Conservation (phyloP, 2,888 invertebrate species). For the Xylota sylvarum region DNA sequence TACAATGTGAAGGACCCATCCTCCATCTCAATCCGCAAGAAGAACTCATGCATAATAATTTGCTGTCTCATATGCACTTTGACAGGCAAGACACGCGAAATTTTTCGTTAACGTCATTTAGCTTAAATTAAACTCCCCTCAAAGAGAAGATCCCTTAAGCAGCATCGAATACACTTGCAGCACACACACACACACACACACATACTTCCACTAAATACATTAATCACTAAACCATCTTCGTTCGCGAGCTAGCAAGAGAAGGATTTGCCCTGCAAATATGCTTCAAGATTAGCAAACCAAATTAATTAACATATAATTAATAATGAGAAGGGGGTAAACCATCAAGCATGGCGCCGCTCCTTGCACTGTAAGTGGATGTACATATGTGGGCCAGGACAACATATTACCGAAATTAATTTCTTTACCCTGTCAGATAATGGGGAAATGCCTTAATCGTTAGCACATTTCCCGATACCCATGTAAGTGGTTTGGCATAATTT, state of each 20-base stretch:
- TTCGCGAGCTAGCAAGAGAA: slow-evolving; percentile 10
- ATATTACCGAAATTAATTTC: slow-evolving; percentile 67
- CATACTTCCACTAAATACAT: slow-evolving; percentile 47
- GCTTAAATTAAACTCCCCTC: slow-evolving; percentile 46
- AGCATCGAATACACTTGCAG: not conserved
- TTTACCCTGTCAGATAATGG: slow-evolving; percentile 69
- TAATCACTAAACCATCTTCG: slow-evolving; percentile 68
- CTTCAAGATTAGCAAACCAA: slow-evolving; percentile 72
- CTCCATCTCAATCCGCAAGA: not conserved
- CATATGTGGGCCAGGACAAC: slow-evolving; percentile 43
- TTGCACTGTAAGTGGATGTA: slow-evolving; percentile 1
- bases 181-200: slow-evolving; percentile 4
- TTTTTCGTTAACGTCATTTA: slow-evolving; percentile 52
- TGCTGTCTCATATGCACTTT: slow-evolving; percentile 55
- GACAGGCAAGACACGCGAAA: slow-evolving; percentile 44
- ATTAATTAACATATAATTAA: slow-evolving; percentile 77
- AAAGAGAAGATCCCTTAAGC: slow-evolving; percentile 35
- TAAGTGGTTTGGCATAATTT: slow-evolving; percentile 75
- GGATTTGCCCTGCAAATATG: slow-evolving; percentile 60
- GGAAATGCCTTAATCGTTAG: slow-evolving; percentile 74
- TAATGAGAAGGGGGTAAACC: slow-evolving; percentile 51
- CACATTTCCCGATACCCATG: slow-evolving; percentile 71
- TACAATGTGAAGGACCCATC: not conserved
- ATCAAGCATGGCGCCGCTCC: slow-evolving; percentile 30
- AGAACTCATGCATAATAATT: slow-evolving; percentile 9